phyloP scores from a whole-genome alignment of 1,140 invertebrate genomes.

The Hypsibius dujardini region DNA sequence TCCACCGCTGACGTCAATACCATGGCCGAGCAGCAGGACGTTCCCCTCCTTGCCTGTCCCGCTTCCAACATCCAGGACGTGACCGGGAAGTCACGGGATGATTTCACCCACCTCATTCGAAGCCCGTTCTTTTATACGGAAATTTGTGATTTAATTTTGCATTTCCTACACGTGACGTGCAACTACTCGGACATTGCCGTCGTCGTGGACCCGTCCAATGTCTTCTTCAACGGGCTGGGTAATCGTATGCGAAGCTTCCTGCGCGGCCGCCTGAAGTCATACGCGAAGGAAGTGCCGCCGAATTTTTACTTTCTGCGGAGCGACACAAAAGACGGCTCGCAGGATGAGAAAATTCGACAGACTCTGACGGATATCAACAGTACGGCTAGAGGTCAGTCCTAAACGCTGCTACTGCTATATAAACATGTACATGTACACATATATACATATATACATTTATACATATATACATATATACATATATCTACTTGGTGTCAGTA shows the following conservation, averaged over 20 bases:
- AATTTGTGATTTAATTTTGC: background rate
- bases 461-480: no score
- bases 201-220: background rate
- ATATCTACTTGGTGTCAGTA: no score
- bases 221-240: background rate
- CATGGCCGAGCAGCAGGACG: background rate
- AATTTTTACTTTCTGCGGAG: no score
- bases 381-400: no score
- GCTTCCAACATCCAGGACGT: background rate
- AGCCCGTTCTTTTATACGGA: background rate
- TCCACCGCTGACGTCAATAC: background rate
- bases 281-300: no score
- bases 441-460: no score
- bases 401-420: no score
- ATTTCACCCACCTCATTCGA: background rate
- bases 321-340: no score
- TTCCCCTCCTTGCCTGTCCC: background rate
- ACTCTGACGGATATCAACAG: conserved; percentile 3
- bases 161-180: background rate
- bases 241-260: background rate
- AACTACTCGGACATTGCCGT: background rate
- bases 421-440: no score
- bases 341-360: no score
- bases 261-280: no score
- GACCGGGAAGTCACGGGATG: background rate